Base-by-base conservation (phyloP, 2,888 invertebrate genomes). In the Papilio demoleus region DNA sequence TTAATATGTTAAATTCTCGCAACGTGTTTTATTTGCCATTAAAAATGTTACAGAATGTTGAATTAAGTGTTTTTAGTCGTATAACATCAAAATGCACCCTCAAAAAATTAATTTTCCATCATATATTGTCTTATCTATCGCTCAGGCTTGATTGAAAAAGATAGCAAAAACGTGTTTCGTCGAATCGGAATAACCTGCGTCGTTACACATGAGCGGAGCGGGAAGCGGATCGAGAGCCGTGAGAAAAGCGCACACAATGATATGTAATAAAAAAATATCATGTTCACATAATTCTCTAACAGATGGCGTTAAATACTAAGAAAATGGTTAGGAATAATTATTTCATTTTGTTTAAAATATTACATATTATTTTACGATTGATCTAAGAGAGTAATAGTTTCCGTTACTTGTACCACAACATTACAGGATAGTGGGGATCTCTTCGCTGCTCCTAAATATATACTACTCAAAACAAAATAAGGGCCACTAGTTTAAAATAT, bases 121-220 rank as follows among this genome's bases (percentile, higher is more conserved):
- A 14, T 22, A 17, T 24, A 27, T 61, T 6, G 31, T 24, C 17
- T 40, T 58, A 58, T 58, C 40, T 19, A 65, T 58, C 58, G 22
- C 24, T 65, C 56, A 65, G 9, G 65, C 59, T 53, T 61, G 67
- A 62, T 61, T 47, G 38, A 31, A 61, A 47, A 59, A 40, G 40
- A 42, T 62, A 53, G 67, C 67, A 59, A 68, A 64, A 68, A 68
- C 45, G 4, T 38, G 50, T 53, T 67, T 61, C 27, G 22, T 53
- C n/a, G 53, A 53, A 53, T 27, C 36, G 38, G 38, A 19, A 60
- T 50, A 63, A 58, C 36, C 27, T 31, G 45, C 34, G 53, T 14
- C 56, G 63, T 40, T 36, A 60, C 42, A 61, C 53, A 22, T 40
- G 65, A 69, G 53, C 53, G 60, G 34, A 50, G 60, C 53, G 66